These are phyloP conservation scores for Helobdella robusta DNA, from an alignment of 2,888 invertebrate genomes.

Conservation along the genomic window DNA sequence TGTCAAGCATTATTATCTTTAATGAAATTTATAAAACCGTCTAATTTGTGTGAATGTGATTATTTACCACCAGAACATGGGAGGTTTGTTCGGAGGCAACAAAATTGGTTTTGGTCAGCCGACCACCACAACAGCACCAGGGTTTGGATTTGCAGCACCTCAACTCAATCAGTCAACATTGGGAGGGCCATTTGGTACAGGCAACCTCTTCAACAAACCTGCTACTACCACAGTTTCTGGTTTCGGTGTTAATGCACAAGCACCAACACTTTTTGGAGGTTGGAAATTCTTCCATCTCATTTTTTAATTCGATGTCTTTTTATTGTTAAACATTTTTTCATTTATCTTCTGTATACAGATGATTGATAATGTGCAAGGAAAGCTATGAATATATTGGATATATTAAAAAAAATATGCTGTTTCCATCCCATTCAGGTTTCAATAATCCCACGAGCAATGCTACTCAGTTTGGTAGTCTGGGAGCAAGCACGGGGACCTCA, in stretches of 20 bases:
- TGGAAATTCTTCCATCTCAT: no score
- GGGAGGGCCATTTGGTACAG: constrained; percentile 10
- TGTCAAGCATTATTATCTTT: no score
- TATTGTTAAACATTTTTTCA: no score
- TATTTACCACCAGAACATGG: constrained; percentile 25
- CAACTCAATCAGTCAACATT: constrained; percentile 7
- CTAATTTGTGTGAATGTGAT: no score
- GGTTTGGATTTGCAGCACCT: constrained; percentile 26
- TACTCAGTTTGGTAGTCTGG: not conserved
- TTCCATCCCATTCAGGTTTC: no score
- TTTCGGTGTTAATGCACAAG: constrained; percentile 14
- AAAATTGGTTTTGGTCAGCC: constrained; percentile 35
- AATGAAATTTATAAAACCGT: no score
- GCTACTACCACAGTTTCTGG: not conserved
- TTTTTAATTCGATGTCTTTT: no score
- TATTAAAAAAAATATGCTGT: no score
- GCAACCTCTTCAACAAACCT: constrained; percentile 10
- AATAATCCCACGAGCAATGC: not conserved
- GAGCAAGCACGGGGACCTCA: not conserved
- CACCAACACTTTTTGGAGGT: constrained; percentile 18
- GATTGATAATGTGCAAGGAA: no score
- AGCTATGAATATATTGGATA: no score
- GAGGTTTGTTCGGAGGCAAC: constrained; percentile 50
- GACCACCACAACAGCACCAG: constrained; percentile 24
- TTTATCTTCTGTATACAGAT: no score